Percentiles rank a stretch among this genome's conserved stretches.
phyloP scores from a whole-genome alignment of 2,113 vertebrate genomes.

The Pseudonaja textilis region DNA sequence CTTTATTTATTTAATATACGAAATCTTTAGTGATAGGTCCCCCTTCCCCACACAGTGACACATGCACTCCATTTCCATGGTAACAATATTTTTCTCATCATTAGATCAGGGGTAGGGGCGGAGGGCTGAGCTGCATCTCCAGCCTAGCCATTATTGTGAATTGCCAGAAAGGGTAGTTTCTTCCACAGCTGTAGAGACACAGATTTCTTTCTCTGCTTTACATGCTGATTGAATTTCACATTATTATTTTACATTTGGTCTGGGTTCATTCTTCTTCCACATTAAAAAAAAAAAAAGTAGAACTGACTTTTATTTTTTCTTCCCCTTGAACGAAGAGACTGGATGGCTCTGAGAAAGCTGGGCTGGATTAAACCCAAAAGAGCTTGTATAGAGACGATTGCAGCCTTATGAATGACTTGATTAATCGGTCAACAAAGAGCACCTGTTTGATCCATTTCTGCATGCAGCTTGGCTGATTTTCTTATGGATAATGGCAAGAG shows the following conservation, averaged over 20 bases:
- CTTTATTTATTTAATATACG: neutral
- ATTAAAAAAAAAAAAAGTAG: neutral
- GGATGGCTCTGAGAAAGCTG: neutral
- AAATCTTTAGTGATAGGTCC: neutral
- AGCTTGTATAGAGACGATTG: neutral
- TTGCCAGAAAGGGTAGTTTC: neutral
- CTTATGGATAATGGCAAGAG: neutral
- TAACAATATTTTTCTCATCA: neutral
- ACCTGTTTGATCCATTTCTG: constrained; percentile 1
- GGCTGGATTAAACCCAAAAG: neutral
- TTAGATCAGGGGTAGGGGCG: neutral
- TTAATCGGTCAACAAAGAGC: neutral
- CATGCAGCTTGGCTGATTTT: neutral
- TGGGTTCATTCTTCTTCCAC: neutral
- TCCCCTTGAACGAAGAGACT: neutral
- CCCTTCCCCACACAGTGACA: neutral
- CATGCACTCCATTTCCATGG: neutral
- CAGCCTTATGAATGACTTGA: neutral
- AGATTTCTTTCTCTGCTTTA: neutral
- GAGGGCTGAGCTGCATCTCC: neutral
- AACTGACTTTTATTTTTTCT: neutral
- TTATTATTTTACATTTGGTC: neutral
- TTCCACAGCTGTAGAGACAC: neutral
- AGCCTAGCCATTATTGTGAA: neutral
- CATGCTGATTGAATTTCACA: neutral